Conservation (phyloP, 2,113 vertebrate genomes). For the Rhabdomys dilectus region DNA sequence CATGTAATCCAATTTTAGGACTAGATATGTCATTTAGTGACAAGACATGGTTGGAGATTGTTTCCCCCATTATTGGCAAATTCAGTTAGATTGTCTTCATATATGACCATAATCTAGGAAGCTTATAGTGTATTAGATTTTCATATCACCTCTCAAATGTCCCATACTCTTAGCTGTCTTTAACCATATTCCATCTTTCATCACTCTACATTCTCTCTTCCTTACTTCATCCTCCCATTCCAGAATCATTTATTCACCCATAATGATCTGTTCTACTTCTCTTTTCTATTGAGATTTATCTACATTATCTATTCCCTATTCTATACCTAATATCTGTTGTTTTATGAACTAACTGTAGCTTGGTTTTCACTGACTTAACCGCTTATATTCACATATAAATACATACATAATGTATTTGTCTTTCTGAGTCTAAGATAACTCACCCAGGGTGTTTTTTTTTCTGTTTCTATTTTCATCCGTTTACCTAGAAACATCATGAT, state of each 20-base stretch:
- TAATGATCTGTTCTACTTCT: background rate
- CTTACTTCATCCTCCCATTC: background rate
- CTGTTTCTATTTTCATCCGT: background rate
- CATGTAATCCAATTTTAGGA: background rate
- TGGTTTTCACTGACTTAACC: background rate
- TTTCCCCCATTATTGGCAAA: background rate
- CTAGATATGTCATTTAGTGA: background rate
- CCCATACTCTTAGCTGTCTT: background rate
- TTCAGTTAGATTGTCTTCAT: too few species aligned
- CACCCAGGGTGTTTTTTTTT: background rate
- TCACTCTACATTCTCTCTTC: background rate
- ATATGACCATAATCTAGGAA: background rate
- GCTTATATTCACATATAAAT: background rate
- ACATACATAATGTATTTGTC: background rate
- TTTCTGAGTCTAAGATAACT: background rate
- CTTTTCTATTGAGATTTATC: background rate
- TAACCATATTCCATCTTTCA: background rate
- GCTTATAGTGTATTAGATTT: background rate
- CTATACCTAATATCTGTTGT: background rate
- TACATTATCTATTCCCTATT: background rate
- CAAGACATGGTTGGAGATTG: background rate
- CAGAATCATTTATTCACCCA: background rate
- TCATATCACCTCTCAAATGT: background rate
- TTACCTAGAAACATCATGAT: background rate
- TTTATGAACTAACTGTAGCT: background rate